phyloP scores from a whole-genome alignment of 2,797 vertebrate genomes.

The Lepus townsendii region DNA sequence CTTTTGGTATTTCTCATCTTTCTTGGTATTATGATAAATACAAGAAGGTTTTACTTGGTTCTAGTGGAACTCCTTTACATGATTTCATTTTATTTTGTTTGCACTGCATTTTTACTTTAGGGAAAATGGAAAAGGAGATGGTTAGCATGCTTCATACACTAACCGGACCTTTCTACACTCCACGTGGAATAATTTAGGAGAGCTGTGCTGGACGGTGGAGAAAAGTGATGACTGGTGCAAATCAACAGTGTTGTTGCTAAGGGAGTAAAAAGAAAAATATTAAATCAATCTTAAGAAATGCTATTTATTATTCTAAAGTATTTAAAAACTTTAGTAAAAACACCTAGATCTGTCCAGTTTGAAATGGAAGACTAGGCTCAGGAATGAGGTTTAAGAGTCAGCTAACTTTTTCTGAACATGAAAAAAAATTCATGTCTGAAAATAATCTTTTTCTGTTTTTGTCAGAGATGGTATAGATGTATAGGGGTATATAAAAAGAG shows the following conservation, averaged over 20 bases:
- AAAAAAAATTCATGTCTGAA: slow-evolving; percentile 44
- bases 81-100: slow-evolving; percentile 61
- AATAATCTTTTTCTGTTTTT: slow-evolving; percentile 52
- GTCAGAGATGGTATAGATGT: background rate
- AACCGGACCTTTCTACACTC: background rate
- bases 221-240: background rate
- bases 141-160: background rate
- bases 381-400: slow-evolving; percentile 48
- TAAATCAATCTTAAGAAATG: slow-evolving; percentile 57
- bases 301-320: slow-evolving; percentile 53
- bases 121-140: background rate
- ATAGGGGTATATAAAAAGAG: background rate
- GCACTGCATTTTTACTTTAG: slow-evolving; percentile 29
- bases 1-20: background rate
- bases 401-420: slow-evolving; percentile 43
- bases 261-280: slow-evolving; percentile 49
- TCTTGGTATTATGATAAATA: slow-evolving; percentile 54
- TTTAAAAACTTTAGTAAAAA: slow-evolving; percentile 65
- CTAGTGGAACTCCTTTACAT: background rate
- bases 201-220: background rate
- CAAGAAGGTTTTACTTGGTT: background rate
- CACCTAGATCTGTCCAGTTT: slow-evolving; percentile 41
- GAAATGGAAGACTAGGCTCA: slow-evolving; percentile 54
- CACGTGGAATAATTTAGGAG: slow-evolving; percentile 34
- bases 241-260: slow-evolving; percentile 25